Percentiles rank a stretch among this genome's conserved stretches.
Conservation (phyloP, 1,140 invertebrate genomes). For the Drosophila ananassae region DNA sequence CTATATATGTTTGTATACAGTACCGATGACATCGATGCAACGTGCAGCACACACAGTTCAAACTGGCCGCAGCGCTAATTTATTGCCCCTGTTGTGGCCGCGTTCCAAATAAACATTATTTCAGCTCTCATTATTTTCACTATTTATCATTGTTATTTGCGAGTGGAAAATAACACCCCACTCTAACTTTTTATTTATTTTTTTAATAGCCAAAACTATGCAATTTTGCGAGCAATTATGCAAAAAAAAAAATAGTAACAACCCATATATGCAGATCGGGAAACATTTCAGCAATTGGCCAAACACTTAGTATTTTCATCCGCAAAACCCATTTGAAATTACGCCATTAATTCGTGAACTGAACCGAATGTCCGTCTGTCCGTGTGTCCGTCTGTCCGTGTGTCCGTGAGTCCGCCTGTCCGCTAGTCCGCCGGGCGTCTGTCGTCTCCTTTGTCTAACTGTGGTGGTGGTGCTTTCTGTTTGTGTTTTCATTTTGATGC, state of each 20-base stretch:
- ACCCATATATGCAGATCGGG: slow-evolving; percentile 26
- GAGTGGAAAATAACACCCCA: slow-evolving; percentile 7
- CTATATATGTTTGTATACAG: not conserved
- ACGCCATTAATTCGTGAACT: slow-evolving; percentile 75
- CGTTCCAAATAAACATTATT: slow-evolving; percentile 46
- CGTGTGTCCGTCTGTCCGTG: slow-evolving; percentile 40
- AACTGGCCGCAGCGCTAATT: slow-evolving; percentile 34
- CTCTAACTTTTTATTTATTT: slow-evolving; percentile 19
- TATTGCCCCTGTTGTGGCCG: slow-evolving; percentile 30
- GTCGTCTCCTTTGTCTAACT: slow-evolving; percentile 71
- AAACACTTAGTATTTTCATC: slow-evolving; percentile 36
- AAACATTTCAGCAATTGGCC: slow-evolving; percentile 26
- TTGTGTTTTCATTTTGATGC: slow-evolving; percentile 60
- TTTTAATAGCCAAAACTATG: slow-evolving; percentile 26
- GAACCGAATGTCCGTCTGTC: slow-evolving; percentile 54
- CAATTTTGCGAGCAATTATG: slow-evolving; percentile 28
- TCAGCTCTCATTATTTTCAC: slow-evolving; percentile 35
- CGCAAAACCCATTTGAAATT: slow-evolving; percentile 66
- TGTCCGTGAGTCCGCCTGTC: slow-evolving; percentile 31
- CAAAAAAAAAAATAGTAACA: not conserved
- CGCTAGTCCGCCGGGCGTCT: slow-evolving; percentile 33
- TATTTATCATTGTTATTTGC: slow-evolving; percentile 41
- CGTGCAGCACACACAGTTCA: slow-evolving; percentile 16
- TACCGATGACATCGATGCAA: slow-evolving; percentile 43
- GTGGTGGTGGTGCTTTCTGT: slow-evolving; percentile 63